Evolutionary conservation across 2,797 vertebrate species (phyloP).

Genomic region (Lemur catta): DNA sequence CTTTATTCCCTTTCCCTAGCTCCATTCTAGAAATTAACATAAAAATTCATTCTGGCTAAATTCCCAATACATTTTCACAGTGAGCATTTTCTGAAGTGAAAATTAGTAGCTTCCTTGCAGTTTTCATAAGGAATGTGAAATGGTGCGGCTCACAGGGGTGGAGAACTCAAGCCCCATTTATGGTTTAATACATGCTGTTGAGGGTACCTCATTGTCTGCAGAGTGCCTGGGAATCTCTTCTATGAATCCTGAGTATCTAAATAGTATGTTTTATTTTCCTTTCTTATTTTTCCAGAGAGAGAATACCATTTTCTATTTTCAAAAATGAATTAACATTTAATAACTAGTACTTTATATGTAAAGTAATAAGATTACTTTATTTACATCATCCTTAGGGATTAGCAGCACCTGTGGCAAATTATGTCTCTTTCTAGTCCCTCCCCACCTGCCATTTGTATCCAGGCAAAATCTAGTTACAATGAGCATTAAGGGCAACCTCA

Average conservation of each 20-base stretch:
- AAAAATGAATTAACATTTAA: conserved; percentile 35
- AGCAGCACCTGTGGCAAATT: background rate
- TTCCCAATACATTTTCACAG: conserved; percentile 77
- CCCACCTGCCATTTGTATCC: background rate
- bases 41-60: conserved; percentile 77
- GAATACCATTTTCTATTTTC: conserved; percentile 22
- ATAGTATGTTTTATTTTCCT: conserved; percentile 22
- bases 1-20: conserved; percentile 36
- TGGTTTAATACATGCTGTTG: conserved; percentile 66
- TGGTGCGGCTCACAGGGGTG: conserved; percentile 50
- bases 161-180: conserved; percentile 60
- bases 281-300: conserved; percentile 9
- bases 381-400: background rate
- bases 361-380: background rate
- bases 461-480: background rate
- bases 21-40: conserved; percentile 70
- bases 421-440: background rate
- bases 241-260: background rate
- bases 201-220: background rate
- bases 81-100: conserved; percentile 75
- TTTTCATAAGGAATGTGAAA: conserved; percentile 70
- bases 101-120: conserved; percentile 74
- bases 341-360: background rate
- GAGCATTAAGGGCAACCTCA: background rate
- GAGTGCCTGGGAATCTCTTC: conserved; percentile 14